Percentiles rank a stretch among this genome's conserved stretches.
These are phyloP conservation scores for Parazoanthus swiftii DNA, from an alignment of 92 coral and sea anemone genomes.

Conservation along the genomic window DNA sequence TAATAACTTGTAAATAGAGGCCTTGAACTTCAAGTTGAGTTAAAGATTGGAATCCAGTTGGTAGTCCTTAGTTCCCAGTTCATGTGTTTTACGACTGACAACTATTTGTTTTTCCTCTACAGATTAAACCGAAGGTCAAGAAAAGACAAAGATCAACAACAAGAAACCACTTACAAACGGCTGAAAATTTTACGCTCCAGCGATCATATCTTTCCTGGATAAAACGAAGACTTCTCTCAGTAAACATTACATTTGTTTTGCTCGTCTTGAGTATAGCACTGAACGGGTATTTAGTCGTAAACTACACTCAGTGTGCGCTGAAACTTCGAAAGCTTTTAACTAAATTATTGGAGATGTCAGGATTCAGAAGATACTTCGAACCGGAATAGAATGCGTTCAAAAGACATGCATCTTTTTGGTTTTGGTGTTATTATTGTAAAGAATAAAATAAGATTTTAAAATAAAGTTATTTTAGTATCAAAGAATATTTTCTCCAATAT, in stretches of 20 bases:
- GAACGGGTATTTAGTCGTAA: slow-evolving; percentile 15
- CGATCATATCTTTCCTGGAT: neutral
- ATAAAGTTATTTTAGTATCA: neutral
- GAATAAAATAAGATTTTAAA: too few species aligned
- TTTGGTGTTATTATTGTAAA: neutral
- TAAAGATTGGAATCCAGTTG: neutral
- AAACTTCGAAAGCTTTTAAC: neutral
- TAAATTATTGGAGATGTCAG: neutral
- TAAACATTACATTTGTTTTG: neutral
- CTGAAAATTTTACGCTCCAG: slow-evolving; percentile 5
- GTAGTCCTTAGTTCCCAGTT: neutral
- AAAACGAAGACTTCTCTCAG: neutral
- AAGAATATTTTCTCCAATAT: too few species aligned
- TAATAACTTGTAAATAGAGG: too few species aligned
- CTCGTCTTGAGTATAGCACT: slow-evolving; percentile 14
- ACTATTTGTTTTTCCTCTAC: neutral
- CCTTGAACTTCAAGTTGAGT: too few species aligned
- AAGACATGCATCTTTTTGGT: neutral
- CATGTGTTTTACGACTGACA: neutral
- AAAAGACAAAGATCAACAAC: slow-evolving; percentile 6
- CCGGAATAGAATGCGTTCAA: neutral
- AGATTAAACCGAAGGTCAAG: slow-evolving; percentile 3
- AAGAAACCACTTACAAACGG: slow-evolving; percentile 3
- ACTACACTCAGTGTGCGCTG: neutral
- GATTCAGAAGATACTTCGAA: neutral